Conservation (phyloP, 2,888 invertebrate genomes). For the Dasysyrphus albostriatus region DNA sequence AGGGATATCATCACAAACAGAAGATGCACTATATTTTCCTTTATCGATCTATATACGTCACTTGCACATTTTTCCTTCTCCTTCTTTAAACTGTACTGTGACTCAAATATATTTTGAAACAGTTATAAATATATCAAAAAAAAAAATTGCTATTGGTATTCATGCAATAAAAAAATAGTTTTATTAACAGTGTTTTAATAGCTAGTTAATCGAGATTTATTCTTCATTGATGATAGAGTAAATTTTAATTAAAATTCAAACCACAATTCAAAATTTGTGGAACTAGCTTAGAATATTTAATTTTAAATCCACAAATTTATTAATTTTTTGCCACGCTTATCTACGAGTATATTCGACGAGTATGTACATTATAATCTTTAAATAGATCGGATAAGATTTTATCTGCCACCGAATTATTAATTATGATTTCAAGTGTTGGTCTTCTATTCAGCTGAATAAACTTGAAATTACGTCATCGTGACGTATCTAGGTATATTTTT, state of each 20-base stretch:
- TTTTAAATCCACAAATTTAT: background rate
- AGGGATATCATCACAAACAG: background rate
- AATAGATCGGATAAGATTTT: background rate
- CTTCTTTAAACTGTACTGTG: constrained; percentile 23
- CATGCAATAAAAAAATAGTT: background rate
- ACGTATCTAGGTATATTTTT: too few species aligned
- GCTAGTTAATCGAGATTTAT: background rate
- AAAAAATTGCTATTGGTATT: background rate
- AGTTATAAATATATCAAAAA: background rate
- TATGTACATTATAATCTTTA: background rate
- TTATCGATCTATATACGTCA: constrained; percentile 53
- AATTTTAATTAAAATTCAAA: constrained; percentile 1
- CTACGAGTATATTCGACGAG: too few species aligned
- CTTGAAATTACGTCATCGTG: too few species aligned
- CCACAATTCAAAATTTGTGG: background rate
- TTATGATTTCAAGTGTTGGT: too few species aligned
- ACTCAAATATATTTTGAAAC: constrained; percentile 28
- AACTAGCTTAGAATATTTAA: background rate
- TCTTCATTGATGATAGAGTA: background rate
- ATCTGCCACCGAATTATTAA: background rate
- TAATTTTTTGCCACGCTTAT: background rate
- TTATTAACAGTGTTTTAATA: background rate
- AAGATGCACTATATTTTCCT: constrained; percentile 44
- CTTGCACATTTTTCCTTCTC: background rate
- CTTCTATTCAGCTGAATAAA: too few species aligned